These are phyloP conservation scores for Drosophila macrospina DNA, from an alignment of 2,888 invertebrate species.

Conservation along the genomic window DNA sequence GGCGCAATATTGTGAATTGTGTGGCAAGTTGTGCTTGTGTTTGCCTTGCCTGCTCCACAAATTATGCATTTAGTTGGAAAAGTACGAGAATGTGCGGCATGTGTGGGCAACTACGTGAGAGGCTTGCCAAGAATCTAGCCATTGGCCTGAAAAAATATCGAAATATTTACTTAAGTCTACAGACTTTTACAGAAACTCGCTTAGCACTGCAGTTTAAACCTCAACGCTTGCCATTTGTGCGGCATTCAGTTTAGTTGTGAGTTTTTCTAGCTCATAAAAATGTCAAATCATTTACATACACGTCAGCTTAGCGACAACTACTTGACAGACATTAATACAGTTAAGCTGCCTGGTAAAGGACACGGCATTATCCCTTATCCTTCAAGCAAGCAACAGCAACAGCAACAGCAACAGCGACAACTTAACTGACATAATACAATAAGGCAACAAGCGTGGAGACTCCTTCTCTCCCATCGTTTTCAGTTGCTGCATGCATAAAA, in stretches of 20 bases:
- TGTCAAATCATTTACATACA: slow-evolving; percentile 80
- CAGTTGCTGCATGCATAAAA: slow-evolving; percentile 51
- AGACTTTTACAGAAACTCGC: slow-evolving; percentile 1
- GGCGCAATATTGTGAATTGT: slow-evolving; percentile 57
- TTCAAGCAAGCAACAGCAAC: slow-evolving; percentile 64
- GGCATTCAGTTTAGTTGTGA: slow-evolving; percentile 8
- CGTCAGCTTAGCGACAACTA: slow-evolving; percentile 75
- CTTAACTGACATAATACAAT: slow-evolving; percentile 81
- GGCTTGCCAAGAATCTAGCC: slow-evolving; percentile 53
- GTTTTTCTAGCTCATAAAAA: slow-evolving; percentile 66
- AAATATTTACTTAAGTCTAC: slow-evolving; percentile 60
- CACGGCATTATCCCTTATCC: slow-evolving; percentile 78
- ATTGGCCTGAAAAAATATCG: slow-evolving; percentile 64
- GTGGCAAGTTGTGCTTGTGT: slow-evolving; percentile 30
- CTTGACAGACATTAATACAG: slow-evolving; percentile 82
- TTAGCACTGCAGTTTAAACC: slow-evolving; percentile 17
- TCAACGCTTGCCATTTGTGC: slow-evolving; percentile 21
- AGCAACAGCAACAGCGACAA: slow-evolving; percentile 70
- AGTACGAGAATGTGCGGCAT: slow-evolving; percentile 49
- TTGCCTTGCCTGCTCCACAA: slow-evolving; percentile 39
- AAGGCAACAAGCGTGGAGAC: slow-evolving; percentile 61
- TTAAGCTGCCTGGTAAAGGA: slow-evolving; percentile 71
- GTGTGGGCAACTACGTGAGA: slow-evolving; percentile 69
- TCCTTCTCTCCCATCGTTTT: slow-evolving; percentile 11
- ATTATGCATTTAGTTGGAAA: slow-evolving; percentile 71